Evolutionary conservation across 1,140 invertebrate genomes (phyloP), one percentile per base, ranked within the genome.

Genomic region (Nasonia giraulti): DNA sequence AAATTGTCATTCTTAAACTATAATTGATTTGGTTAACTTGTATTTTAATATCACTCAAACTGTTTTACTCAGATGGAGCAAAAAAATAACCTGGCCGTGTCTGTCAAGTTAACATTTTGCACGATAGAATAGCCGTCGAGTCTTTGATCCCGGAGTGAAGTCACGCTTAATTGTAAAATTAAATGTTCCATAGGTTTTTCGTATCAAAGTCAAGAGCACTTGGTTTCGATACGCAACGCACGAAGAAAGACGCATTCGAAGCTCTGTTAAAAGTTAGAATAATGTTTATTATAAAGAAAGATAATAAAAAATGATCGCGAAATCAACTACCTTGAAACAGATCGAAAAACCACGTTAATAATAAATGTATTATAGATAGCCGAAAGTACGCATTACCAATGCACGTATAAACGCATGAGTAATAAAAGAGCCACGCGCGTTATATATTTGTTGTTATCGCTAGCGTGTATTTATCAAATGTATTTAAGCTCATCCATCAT

Each of bases 401-500:
- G 66, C 31, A 82, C 55, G 66, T 78, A 27, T 71, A 82, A 85
- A 47, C 40, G 14, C 47, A 55, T 31, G 47, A 79, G 12, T 73
- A 74, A 84, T 37, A 40, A 80, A 84, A 80, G n/a, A 84, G 23
- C 33, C 62, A 71, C 40, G 55, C 37, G 79, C 79, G 71, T 62
- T 82, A 79, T 83, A 74, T 68, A 86, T 86, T 82, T 86, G 66
- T 86, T 86, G 85, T 86, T 86, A 86, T 82, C 69, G 33, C 76
- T 86, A 73, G 69, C 76, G 80, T 82, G 69, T 86, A 86, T 86
- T 79, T 83, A 83, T 82, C 66, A 78, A 82, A 83, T 83, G 66
- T 86, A 82, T 86, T 80, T 78, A 80, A 74, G 44, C 76, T 82
- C 80, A 73, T 82, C 66, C 33, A 86, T 81, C 55, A 77, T 50